Evolutionary conservation across 1,140 invertebrate species (phyloP).

Genomic region (Zophobas morio): DNA sequence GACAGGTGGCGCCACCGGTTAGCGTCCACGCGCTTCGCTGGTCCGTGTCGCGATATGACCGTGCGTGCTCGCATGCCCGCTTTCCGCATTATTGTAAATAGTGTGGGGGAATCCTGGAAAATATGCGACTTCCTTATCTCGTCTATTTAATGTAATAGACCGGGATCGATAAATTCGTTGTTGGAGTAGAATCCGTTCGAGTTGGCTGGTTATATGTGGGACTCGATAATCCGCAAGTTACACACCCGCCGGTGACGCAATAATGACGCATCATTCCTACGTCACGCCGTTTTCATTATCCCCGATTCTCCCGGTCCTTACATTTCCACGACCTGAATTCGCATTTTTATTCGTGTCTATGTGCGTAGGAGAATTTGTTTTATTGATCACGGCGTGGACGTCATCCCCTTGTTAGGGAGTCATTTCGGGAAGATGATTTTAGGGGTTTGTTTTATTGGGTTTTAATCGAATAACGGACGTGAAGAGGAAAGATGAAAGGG

Average conservation of each 20-base stretch:
- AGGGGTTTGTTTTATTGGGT: constrained; percentile 1
- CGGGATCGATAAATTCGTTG: constrained; percentile 17
- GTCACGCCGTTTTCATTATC: constrained; percentile 47
- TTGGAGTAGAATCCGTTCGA: neutral
- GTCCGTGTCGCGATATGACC: neutral
- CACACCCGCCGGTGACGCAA: constrained; percentile 48
- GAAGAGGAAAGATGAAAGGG: too few relatives aligned
- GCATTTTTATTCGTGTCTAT: constrained; percentile 19
- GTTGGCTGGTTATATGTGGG: neutral
- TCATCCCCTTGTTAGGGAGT: constrained; percentile 7
- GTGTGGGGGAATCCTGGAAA: constrained; percentile 8
- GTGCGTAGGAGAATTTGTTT: constrained; percentile 37
- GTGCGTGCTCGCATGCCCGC: constrained; percentile 6
- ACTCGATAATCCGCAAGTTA: constrained; percentile 27
- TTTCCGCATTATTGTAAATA: constrained; percentile 28
- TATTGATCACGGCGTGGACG: constrained; percentile 36
- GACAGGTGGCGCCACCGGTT: too few relatives aligned
- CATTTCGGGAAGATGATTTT: constrained; percentile 8
- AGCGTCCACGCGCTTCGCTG: too few relatives aligned
- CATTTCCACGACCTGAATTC: constrained; percentile 10
- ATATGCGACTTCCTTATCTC: constrained; percentile 23
- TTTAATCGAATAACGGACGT: neutral
- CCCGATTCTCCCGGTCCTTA: constrained; percentile 9
- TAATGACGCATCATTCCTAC: constrained; percentile 42
- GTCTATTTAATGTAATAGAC: constrained; percentile 4